A percentile compares a stretch with the other conserved stretches of the same genome.
phyloP scores from a whole-genome alignment of 2,888 invertebrate genomes.

The Chrysomela aeneicollis region DNA sequence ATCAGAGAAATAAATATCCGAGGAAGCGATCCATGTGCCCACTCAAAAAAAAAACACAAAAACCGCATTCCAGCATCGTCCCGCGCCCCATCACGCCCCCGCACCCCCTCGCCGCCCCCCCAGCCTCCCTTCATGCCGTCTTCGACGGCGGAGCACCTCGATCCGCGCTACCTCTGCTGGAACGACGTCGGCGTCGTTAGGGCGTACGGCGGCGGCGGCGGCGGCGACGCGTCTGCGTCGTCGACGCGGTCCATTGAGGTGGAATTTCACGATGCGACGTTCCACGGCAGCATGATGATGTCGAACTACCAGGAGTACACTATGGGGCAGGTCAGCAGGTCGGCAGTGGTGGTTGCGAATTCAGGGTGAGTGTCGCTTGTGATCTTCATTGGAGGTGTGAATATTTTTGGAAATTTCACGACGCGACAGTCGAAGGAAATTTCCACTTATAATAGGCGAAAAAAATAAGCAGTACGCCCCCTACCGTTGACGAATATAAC shows the following conservation, averaged over 20 bases:
- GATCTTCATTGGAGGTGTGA: too few species aligned
- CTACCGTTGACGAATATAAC: too few species aligned
- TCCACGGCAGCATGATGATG: conserved; percentile 90
- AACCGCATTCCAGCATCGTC: conserved; percentile 47
- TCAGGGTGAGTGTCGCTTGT: conserved; percentile 73
- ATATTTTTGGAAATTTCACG: too few species aligned
- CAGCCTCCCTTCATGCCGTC: conserved; percentile 93
- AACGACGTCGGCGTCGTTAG: conserved; percentile 92
- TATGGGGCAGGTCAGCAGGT: conserved; percentile 85
- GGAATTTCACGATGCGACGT: conserved; percentile 91
- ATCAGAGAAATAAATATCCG: too few species aligned
- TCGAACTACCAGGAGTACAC: conserved; percentile 86
- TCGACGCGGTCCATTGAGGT: conserved; percentile 82
- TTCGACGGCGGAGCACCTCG: conserved; percentile 83
- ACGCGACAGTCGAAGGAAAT: too few species aligned
- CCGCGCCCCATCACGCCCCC: conserved; percentile 51
- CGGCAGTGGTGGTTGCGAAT: conserved; percentile 79
- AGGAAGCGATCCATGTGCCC: too few species aligned
- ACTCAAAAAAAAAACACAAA: too few species aligned
- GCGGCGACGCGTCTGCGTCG: too few species aligned
- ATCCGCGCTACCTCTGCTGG: conserved; percentile 80
- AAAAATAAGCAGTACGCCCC: too few species aligned
- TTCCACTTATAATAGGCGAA: too few species aligned
- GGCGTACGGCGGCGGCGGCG: conserved; percentile 77
- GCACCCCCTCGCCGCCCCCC: conserved; percentile 64